Evolutionary conservation across 1,140 invertebrate genomes (phyloP), one percentile per base, ranked within the genome.

Genomic region (Drosophila micromelanica): DNA sequence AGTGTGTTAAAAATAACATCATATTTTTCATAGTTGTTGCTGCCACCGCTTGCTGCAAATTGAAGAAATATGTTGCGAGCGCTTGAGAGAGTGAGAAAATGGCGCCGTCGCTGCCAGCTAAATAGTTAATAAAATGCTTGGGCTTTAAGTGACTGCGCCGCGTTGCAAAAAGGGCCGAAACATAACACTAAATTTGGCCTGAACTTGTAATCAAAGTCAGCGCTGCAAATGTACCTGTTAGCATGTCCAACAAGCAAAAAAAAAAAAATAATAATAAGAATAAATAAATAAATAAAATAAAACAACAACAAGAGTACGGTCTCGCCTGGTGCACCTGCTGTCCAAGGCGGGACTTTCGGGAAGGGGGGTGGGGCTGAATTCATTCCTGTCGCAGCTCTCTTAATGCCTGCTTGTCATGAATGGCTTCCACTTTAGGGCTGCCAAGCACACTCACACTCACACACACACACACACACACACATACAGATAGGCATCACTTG

Each of bases 1-100:
- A 82, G 84, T 87, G 82, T 89, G 82, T 87, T 87, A 89, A 87
- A 87, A 87, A 87, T 87, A 87, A 87, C 82, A 87, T 89, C 65
- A 87, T 87, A 87, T 86, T 86, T 87, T 81, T 78, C 76, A 80
- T 85, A 69, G 76, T 76, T 64, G 67, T 17, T 46, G 70, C 9
- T 70, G 78, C 49, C 48, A 32, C 5, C 45, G 59, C 43, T 38
- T 38, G 35, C 52, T 27, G 67, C 57, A 71, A 89, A 77, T 90
- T 79, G 84, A 76, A 82, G 82, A 78, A 87, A 79, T 82, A 73
- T 87, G 70, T 75, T 85, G 85, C 77, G 51, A 65, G 75, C 54
- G 71, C 52, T 42, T 63, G 54, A 62, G 57, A 64, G 73, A 57
- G 72, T 82, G 76, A 73, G 57, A 69, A 73, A 77, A 77, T 77